A percentile compares a stretch with the other conserved stretches of the same genome.
Conservation (phyloP, 2,888 invertebrate genomes). For the Lasiommata megera region DNA sequence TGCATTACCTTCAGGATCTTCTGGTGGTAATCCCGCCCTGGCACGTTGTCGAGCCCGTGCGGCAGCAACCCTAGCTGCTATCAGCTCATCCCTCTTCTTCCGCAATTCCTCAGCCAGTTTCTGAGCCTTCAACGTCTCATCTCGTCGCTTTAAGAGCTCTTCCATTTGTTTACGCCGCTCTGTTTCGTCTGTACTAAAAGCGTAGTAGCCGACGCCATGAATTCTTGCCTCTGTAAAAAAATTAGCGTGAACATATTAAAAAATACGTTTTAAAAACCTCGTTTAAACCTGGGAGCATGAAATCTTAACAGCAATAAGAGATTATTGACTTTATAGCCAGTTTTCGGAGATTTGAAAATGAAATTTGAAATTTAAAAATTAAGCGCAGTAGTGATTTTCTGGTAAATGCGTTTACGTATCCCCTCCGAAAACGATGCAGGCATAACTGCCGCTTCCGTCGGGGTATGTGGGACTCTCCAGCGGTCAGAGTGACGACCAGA, state of each 20-base stretch:
- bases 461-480: no score
- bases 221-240: conserved; percentile 87
- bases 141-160: conserved; percentile 85
- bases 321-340: no score
- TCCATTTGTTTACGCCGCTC: conserved; percentile 91
- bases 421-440: no score
- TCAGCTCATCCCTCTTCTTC: conserved; percentile 83
- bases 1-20: conserved; percentile 73
- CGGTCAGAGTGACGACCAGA: no score
- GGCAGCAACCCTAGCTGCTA: conserved; percentile 86
- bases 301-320: no score
- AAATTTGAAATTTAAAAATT: no score
- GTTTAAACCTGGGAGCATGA: background rate
- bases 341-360: no score
- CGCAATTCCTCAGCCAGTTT: conserved; percentile 82
- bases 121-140: conserved; percentile 86
- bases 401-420: no score
- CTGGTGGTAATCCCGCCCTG: conserved; percentile 86
- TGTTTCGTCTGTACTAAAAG: conserved; percentile 92
- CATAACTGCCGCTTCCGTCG: no score
- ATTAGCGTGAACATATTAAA: background rate
- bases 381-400: no score
- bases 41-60: conserved; percentile 88
- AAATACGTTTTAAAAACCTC: no score
- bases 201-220: conserved; percentile 96